These are phyloP conservation scores for Aleiodes leptofemur DNA, from an alignment of 2,888 invertebrate species.

Conservation along the genomic window DNA sequence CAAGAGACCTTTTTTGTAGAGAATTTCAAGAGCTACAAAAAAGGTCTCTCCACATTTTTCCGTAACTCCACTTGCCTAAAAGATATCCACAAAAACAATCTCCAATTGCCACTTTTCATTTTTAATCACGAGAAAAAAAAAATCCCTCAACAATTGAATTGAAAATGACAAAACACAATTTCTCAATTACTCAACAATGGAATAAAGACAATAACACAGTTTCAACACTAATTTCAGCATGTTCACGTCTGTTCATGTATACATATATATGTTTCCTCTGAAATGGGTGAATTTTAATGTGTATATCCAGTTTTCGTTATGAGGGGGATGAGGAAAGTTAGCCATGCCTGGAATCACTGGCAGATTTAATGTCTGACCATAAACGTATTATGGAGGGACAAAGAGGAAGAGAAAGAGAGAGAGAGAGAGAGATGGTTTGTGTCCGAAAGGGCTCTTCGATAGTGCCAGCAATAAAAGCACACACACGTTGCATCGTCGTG, in stretches of 20 bases:
- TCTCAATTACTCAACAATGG: too few species aligned
- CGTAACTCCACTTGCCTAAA: too few species aligned
- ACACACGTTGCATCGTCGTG: constrained; percentile 13
- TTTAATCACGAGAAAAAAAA: background rate
- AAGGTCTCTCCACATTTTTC: too few species aligned
- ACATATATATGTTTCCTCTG: background rate
- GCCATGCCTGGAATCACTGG: constrained; percentile 31
- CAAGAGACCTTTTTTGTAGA: too few species aligned
- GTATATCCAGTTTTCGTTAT: background rate
- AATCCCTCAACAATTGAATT: background rate
- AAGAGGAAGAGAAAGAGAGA: constrained; percentile 1
- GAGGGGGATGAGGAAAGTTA: constrained; percentile 9
- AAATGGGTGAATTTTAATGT: constrained; percentile 33
- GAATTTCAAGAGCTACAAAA: too few species aligned
- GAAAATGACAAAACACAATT: background rate
- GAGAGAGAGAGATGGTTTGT: constrained; percentile 7
- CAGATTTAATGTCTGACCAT: constrained; percentile 38
- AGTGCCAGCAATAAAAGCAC: constrained; percentile 30
- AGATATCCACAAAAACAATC: too few species aligned
- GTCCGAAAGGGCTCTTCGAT: constrained; percentile 26
- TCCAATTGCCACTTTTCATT: background rate
- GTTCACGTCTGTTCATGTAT: background rate
- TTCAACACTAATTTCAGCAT: background rate
- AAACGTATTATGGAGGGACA: constrained; percentile 36
- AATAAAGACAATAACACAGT: background rate